Percentiles rank a stretch among this genome's conserved stretches.
Evolutionary conservation across 2,113 vertebrate genomes (phyloP).

Genomic region (Arvicanthis niloticus): DNA sequence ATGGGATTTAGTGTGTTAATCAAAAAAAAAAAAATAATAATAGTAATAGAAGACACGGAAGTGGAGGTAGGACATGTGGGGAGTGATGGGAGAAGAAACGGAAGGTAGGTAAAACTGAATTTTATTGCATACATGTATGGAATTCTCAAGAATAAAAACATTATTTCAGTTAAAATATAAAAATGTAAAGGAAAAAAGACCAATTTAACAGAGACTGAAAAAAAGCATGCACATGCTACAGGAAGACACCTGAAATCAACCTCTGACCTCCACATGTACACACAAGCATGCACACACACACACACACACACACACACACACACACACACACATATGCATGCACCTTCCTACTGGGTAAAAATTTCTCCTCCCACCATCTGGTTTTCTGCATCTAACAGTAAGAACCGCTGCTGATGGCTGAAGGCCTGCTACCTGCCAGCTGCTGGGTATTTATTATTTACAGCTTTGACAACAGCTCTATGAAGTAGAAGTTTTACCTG

Average conservation of each 20-base stretch:
- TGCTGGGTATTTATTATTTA: not conserved
- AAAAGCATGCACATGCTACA: not conserved
- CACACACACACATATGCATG: not conserved
- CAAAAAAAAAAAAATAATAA: not conserved
- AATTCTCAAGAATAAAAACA: not conserved
- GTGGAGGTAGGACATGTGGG: too few relatives aligned
- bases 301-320: not conserved
- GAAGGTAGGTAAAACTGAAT: not conserved
- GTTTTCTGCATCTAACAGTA: conserved; percentile 33
- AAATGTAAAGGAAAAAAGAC: not conserved
- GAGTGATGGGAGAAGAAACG: too few relatives aligned
- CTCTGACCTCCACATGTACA: not conserved
- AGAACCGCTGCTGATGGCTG: not conserved
- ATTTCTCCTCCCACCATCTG: conserved; percentile 10
- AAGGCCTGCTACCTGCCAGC: conserved; percentile 6
- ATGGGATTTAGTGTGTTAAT: not conserved
- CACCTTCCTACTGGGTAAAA: not conserved
- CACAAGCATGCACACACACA: not conserved
- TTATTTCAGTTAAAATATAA: not conserved
- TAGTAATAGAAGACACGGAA: not conserved
- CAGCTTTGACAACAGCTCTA: not conserved
- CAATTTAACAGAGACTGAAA: not conserved
- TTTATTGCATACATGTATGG: not conserved
- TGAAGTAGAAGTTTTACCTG: not conserved
- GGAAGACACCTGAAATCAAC: not conserved